Percentiles rank a stretch among this genome's conserved stretches.
phyloP scores from a whole-genome alignment of 2,113 vertebrate species.

The Cathartes aura region DNA sequence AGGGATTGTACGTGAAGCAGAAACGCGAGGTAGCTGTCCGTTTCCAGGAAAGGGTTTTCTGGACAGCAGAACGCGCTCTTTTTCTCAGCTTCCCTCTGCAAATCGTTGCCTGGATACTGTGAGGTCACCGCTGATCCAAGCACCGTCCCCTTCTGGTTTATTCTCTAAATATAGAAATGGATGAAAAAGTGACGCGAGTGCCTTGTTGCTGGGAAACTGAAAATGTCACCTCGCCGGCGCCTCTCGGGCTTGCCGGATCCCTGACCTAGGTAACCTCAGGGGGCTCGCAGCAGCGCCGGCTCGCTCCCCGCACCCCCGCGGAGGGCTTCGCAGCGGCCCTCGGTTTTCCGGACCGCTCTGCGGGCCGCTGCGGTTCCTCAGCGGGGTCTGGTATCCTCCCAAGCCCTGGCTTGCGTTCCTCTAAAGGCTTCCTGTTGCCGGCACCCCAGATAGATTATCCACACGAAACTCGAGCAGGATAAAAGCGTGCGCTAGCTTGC shows the following conservation, averaged over 20 bases:
- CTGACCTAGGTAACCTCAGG: background rate
- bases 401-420: background rate
- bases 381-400: background rate
- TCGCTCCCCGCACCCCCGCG: accelerated
- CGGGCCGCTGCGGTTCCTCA: background rate
- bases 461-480: accelerated
- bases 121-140: slow-evolving; percentile 19
- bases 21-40: accelerated
- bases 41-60: background rate
- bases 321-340: background rate
- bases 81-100: background rate
- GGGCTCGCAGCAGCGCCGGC: accelerated
- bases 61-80: background rate
- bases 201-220: slow-evolving; percentile 3
- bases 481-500: accelerated
- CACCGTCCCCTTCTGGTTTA: background rate
- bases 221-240: background rate
- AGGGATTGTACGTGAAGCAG: background rate
- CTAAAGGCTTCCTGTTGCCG: background rate
- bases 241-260: background rate
- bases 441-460: background rate
- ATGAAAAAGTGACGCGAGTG: background rate
- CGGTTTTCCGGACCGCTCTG: too few relatives aligned
- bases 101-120: slow-evolving; percentile 31
- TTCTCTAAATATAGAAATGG: slow-evolving; percentile 29